phyloP scores from a whole-genome alignment of 2,797 vertebrate genomes.

The Sebastes jordani region DNA sequence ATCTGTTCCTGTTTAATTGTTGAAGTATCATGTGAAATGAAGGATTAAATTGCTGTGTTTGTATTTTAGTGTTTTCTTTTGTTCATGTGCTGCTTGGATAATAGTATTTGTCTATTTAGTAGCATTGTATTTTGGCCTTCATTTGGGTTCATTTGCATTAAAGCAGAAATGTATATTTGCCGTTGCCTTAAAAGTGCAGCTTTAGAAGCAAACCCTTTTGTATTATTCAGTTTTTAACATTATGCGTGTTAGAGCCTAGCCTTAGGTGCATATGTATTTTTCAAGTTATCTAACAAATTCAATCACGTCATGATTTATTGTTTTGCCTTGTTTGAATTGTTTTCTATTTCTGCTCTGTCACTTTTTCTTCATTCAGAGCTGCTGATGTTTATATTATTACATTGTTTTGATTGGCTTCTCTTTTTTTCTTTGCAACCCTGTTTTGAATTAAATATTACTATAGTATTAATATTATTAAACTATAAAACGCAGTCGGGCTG shows the following conservation, averaged over 20 bases:
- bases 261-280: not conserved
- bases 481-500: not conserved
- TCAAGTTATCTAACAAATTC: not conserved
- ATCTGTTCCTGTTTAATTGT: not conserved
- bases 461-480: not conserved
- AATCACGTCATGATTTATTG: not conserved
- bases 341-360: not conserved
- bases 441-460: not conserved
- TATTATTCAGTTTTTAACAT: not conserved
- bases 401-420: not conserved
- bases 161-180: not conserved
- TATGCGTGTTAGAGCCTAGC: not conserved
- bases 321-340: not conserved
- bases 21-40: not conserved
- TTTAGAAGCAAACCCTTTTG: not conserved
- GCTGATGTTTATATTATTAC: not conserved
- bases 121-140: not conserved
- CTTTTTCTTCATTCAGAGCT: not conserved
- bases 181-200: not conserved
- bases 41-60: not conserved
- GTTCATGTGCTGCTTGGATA: not conserved
- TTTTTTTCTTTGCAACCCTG: not conserved
- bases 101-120: not conserved
- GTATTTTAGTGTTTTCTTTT: not conserved
- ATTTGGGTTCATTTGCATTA: not conserved